A percentile compares a stretch with the other conserved stretches of the same genome.
Evolutionary conservation across 1,140 invertebrate genomes (phyloP).

Genomic region (Ostrea denselamellosa): DNA sequence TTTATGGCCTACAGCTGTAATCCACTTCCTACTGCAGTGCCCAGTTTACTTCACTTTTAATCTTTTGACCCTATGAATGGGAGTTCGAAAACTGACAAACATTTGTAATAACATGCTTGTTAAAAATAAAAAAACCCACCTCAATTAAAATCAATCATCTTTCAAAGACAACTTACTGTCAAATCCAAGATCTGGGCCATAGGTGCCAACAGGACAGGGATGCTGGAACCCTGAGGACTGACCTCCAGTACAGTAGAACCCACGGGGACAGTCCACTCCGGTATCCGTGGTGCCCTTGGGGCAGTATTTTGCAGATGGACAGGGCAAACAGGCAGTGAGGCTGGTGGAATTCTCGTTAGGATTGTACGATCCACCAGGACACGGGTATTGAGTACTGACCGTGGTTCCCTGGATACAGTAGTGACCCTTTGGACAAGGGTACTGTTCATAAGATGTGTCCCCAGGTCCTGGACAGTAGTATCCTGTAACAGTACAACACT

Average conservation of each 20-base stretch:
- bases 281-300: slow-evolving; percentile 57
- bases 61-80: too few species aligned
- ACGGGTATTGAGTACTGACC: slow-evolving; percentile 64
- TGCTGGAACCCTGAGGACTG: slow-evolving; percentile 67
- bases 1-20: too few species aligned
- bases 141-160: too few species aligned
- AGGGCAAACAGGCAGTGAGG: slow-evolving; percentile 63
- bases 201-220: slow-evolving; percentile 75
- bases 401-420: slow-evolving; percentile 73
- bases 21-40: too few species aligned
- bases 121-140: too few species aligned
- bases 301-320: slow-evolving; percentile 71
- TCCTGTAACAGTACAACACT: slow-evolving; percentile 61
- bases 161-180: slow-evolving; percentile 64
- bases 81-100: too few species aligned
- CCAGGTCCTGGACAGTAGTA: slow-evolving; percentile 72
- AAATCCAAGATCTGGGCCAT: slow-evolving; percentile 64
- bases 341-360: slow-evolving; percentile 62
- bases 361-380: slow-evolving; percentile 73
- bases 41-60: too few species aligned
- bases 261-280: slow-evolving; percentile 68
- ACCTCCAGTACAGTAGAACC: slow-evolving; percentile 71
- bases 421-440: slow-evolving; percentile 69
- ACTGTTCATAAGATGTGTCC: slow-evolving; percentile 58
- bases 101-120: too few species aligned